These are phyloP conservation scores for Puntigrus tetrazona DNA, from an alignment of 2,113 vertebrate genomes.

Conservation along the genomic window DNA sequence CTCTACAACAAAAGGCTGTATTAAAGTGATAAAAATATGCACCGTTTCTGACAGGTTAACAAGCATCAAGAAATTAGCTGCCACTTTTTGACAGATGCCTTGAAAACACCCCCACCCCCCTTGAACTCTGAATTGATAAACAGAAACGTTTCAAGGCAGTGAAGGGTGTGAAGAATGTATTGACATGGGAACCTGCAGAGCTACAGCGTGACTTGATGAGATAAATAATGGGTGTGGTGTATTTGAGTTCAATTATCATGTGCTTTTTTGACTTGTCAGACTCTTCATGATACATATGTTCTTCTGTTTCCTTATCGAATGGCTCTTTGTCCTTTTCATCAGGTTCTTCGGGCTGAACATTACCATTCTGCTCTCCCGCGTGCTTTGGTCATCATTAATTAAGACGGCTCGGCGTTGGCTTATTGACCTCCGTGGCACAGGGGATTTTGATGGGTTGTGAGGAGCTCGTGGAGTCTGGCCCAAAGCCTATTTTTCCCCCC, in stretches of 20 bases:
- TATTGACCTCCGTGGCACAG: slow-evolving; percentile 76
- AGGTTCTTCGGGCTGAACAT: slow-evolving; percentile 51
- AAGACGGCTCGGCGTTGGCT: slow-evolving; percentile 76
- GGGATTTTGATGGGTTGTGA: slow-evolving; percentile 80
- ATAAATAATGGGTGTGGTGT: background rate
- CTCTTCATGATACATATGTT: background rate
- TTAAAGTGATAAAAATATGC: slow-evolving; percentile 72
- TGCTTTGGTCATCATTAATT: slow-evolving; percentile 80
- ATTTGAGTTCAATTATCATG: slow-evolving; percentile 1
- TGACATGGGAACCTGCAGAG: slow-evolving; percentile 16
- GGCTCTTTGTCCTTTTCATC: background rate
- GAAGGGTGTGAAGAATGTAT: slow-evolving; percentile 20
- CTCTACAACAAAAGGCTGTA: slow-evolving; percentile 69
- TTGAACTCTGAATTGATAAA: slow-evolving; percentile 36
- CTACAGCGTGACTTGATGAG: background rate
- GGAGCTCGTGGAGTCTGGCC: slow-evolving; percentile 78
- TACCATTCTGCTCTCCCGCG: slow-evolving; percentile 67
- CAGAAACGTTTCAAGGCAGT: slow-evolving; percentile 7
- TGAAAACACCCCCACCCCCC: slow-evolving; percentile 30
- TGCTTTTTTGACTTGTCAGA: background rate
- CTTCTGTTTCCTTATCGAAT: background rate
- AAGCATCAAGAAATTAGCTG: slow-evolving; percentile 63
- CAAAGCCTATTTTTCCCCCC: slow-evolving; percentile 69
- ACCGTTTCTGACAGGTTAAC: slow-evolving; percentile 70
- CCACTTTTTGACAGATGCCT: slow-evolving; percentile 48